phyloP scores from a whole-genome alignment of 2,113 vertebrate species.

The Ranitomeya variabilis region DNA sequence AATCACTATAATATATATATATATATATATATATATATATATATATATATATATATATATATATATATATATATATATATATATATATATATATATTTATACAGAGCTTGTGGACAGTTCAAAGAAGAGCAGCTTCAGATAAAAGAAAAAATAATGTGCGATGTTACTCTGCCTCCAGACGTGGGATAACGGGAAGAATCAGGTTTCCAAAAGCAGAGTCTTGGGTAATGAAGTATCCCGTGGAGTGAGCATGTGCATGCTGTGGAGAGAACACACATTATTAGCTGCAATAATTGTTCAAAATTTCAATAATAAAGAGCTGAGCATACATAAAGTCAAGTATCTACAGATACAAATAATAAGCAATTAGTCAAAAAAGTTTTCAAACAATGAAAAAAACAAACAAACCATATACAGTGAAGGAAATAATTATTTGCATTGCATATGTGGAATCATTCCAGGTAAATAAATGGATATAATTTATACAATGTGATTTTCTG shows the following conservation, averaged over 20 bases:
- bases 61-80: too few species aligned
- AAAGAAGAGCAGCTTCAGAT: neutral
- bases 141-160: neutral
- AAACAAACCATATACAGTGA: too few species aligned
- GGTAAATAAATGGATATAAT: too few species aligned
- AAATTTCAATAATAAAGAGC: neutral
- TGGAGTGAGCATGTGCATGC: constrained; percentile 94
- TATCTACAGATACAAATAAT: neutral
- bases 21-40: too few species aligned
- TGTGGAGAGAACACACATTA: constrained; percentile 62
- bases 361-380: too few species aligned
- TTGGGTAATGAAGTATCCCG: constrained; percentile 98
- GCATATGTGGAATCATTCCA: too few species aligned
- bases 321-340: neutral
- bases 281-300: neutral
- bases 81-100: too few species aligned
- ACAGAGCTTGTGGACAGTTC: neutral
- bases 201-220: constrained; percentile 98
- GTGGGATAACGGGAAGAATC: constrained; percentile 93
- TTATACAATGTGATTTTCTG: too few species aligned
- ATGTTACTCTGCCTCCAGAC: constrained; percentile 83
- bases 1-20: neutral
- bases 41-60: too few species aligned
- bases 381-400: too few species aligned
- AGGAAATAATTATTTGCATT: too few species aligned